These are phyloP conservation scores for Eulithis prunata DNA, from an alignment of 2,888 invertebrate species.

Conservation along the genomic window DNA sequence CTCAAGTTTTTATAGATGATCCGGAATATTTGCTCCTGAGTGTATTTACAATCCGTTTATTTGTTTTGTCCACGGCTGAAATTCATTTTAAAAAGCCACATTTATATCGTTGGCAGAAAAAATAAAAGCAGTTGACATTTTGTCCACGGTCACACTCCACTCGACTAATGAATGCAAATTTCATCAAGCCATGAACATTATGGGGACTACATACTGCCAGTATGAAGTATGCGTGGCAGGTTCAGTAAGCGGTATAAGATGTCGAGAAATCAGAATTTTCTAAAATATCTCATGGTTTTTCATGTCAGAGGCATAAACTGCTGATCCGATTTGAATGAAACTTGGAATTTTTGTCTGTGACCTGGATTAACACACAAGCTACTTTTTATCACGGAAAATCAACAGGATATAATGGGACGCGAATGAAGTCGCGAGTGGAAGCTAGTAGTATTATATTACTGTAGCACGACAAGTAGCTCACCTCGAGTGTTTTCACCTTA, in stretches of 20 bases:
- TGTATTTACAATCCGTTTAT: not conserved
- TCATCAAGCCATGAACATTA: conserved; percentile 58
- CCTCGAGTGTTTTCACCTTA: conserved; percentile 21
- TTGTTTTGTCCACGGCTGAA: not conserved
- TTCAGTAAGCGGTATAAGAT: no score
- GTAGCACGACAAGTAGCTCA: not conserved
- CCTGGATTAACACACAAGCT: no score
- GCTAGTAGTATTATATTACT: not conserved
- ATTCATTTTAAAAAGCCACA: conserved; percentile 24
- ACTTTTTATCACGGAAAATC: no score
- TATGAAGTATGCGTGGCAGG: not conserved
- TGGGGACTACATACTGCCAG: conserved; percentile 20
- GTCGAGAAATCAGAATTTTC: no score
- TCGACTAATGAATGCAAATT: conserved; percentile 79
- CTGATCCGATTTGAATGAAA: no score
- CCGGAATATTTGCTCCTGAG: no score
- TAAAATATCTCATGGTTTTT: no score
- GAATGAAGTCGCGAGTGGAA: no score
- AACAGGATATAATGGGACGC: no score
- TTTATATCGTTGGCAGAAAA: conserved; percentile 27
- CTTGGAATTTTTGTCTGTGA: no score
- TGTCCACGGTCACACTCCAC: conserved; percentile 51
- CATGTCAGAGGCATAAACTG: no score
- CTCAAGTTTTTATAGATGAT: no score
- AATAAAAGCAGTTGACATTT: conserved; percentile 46